phyloP scores from a whole-genome alignment of 2,113 vertebrate genomes.

The Promerops cafer region DNA sequence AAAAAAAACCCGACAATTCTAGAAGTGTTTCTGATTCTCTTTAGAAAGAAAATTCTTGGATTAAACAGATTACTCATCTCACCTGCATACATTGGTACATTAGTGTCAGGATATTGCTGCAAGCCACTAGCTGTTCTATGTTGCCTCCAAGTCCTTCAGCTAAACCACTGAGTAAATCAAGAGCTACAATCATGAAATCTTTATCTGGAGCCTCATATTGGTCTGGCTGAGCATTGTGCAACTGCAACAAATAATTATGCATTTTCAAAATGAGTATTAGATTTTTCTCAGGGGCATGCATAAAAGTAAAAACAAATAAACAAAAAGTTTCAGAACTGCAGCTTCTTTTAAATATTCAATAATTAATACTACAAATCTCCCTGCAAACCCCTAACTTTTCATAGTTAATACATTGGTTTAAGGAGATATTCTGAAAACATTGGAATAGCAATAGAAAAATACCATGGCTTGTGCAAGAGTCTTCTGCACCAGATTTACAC shows the following conservation, averaged over 20 bases:
- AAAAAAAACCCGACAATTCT: neutral
- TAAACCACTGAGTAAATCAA: constrained; percentile 93
- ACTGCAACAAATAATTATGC: constrained; percentile 63
- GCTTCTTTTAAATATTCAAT: neutral
- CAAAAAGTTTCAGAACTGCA: neutral
- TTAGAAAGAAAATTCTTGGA: neutral
- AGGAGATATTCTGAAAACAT: neutral
- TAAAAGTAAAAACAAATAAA: neutral
- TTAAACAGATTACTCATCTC: constrained; percentile 9
- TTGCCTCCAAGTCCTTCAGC: constrained; percentile 92
- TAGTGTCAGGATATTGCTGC: constrained; percentile 92
- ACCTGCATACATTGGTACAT: constrained; percentile 99
- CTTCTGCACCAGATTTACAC: constrained; percentile 93
- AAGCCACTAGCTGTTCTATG: constrained; percentile 90
- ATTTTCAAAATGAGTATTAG: neutral
- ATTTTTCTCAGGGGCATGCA: neutral
- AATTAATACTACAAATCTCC: neutral
- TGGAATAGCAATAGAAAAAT: constrained; percentile 38
- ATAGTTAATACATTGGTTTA: neutral
- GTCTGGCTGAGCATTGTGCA: constrained; percentile 92
- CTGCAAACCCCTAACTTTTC: neutral
- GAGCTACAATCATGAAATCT: constrained; percentile 97
- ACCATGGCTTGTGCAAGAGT: constrained; percentile 92
- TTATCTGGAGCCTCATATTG: constrained; percentile 94
- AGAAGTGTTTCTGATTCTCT: neutral